Evolutionary conservation across 2,797 vertebrate species (phyloP).

Genomic region (Leptodactylus fallax): DNA sequence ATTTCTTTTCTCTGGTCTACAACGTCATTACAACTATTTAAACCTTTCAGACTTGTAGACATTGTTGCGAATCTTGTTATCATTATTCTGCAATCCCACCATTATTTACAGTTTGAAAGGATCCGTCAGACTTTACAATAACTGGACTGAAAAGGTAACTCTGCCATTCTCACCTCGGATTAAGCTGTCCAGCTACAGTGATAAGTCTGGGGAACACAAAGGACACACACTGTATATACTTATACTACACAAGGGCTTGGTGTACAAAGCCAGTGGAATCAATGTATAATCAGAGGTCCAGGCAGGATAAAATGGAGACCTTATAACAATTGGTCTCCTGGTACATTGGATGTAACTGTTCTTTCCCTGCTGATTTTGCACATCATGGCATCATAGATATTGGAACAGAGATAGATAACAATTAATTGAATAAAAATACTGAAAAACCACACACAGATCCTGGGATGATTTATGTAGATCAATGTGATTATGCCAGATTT

Average conservation of each 20-base stretch:
- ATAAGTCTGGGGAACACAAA: not conserved
- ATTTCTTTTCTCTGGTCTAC: no score
- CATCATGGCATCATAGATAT: not conserved
- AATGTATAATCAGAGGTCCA: not conserved
- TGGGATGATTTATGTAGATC: no score
- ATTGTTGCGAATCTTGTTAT: slow-evolving; percentile 17
- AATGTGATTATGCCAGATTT: no score
- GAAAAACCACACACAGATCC: no score
- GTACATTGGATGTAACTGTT: no score
- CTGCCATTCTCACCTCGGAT: not conserved
- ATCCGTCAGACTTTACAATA: not conserved
- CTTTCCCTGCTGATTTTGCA: not conserved
- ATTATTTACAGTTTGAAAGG: slow-evolving; percentile 1
- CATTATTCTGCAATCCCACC: not conserved
- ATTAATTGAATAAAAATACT: not conserved
- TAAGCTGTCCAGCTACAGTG: not conserved
- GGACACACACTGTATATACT: not conserved
- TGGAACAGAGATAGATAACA: not conserved
- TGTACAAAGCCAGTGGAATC: not conserved
- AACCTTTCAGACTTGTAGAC: not conserved
- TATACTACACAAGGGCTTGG: not conserved
- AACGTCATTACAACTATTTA: not conserved
- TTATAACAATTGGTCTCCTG: not conserved
- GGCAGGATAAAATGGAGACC: not conserved
- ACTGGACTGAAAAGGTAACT: not conserved